Percentiles rank a stretch among this genome's conserved stretches.
Evolutionary conservation across 2,888 invertebrate genomes (phyloP).

Genomic region (Schizotus pectinicornis): DNA sequence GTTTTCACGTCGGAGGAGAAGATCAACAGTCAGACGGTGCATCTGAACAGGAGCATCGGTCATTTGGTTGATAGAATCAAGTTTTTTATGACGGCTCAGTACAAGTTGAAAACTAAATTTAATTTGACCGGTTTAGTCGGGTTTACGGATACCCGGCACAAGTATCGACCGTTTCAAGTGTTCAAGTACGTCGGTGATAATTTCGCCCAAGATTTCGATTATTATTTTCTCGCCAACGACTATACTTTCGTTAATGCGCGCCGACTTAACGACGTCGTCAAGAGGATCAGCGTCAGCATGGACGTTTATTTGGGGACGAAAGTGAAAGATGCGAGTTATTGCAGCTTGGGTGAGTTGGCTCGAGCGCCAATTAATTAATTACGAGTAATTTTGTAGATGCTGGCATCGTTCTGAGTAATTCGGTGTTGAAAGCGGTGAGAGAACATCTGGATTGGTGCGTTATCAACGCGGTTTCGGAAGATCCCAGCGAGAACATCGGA

Average conservation of each 20-base stretch:
- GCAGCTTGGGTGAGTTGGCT: constrained; percentile 69
- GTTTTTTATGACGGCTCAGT: constrained; percentile 60
- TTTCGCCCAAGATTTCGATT: constrained; percentile 89
- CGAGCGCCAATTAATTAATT: not conserved
- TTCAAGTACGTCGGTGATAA: constrained; percentile 90
- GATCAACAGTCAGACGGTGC: constrained; percentile 75
- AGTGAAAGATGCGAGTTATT: constrained; percentile 68
- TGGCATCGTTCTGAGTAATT: constrained; percentile 88
- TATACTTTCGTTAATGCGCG: constrained; percentile 83
- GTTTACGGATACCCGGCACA: constrained; percentile 79
- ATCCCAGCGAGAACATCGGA: constrained; percentile 87
- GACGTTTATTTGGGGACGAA: constrained; percentile 84
- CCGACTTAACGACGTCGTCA: constrained; percentile 72
- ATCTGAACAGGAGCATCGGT: constrained; percentile 88
- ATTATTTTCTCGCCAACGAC: constrained; percentile 89
- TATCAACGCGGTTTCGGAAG: constrained; percentile 81
- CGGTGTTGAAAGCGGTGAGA: constrained; percentile 79
- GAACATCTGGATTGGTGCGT: constrained; percentile 88
- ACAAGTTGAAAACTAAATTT: constrained; percentile 52
- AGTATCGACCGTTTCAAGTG: constrained; percentile 84
- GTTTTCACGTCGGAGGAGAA: constrained; percentile 80
- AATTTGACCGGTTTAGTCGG: constrained; percentile 71
- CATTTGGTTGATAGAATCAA: constrained; percentile 82
- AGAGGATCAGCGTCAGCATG: constrained; percentile 81
- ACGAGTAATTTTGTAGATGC: constrained; percentile 64